These are phyloP conservation scores for Cathartes aura DNA, from an alignment of 2,113 vertebrate genomes.

Conservation along the genomic window DNA sequence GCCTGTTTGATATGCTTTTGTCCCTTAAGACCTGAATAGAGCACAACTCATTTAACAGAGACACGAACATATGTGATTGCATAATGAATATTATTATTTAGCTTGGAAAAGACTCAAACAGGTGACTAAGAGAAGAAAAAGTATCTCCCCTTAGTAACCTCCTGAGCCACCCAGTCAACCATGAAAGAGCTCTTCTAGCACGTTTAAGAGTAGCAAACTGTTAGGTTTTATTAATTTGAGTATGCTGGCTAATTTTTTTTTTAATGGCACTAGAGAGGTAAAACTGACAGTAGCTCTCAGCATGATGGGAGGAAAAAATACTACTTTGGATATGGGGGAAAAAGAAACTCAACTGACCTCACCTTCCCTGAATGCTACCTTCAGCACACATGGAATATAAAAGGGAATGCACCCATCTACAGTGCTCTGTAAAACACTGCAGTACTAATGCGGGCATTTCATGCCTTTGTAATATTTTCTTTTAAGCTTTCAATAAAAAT, in stretches of 20 bases:
- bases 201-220: constrained; percentile 4
- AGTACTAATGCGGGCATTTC: neutral
- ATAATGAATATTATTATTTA: constrained; percentile 64
- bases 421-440: neutral
- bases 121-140: constrained; percentile 47
- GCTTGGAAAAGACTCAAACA: constrained; percentile 49
- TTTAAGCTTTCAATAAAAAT: neutral
- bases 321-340: neutral
- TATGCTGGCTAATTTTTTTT: neutral
- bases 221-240: constrained; percentile 30
- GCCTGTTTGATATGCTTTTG: constrained; percentile 37
- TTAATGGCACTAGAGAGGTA: neutral
- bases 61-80: constrained; percentile 38
- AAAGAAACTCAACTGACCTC: neutral
- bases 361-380: neutral
- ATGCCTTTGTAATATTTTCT: neutral
- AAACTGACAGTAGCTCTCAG: neutral
- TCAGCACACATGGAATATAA: neutral
- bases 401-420: neutral
- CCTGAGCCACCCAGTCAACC: constrained; percentile 26
- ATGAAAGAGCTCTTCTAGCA: constrained; percentile 32
- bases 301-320: neutral
- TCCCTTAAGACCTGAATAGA: constrained; percentile 42
- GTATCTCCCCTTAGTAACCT: constrained; percentile 2
- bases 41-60: constrained; percentile 56